These are phyloP conservation scores for Galerucella pusilla DNA, from an alignment of 2,888 invertebrate genomes.

Conservation along the genomic window DNA sequence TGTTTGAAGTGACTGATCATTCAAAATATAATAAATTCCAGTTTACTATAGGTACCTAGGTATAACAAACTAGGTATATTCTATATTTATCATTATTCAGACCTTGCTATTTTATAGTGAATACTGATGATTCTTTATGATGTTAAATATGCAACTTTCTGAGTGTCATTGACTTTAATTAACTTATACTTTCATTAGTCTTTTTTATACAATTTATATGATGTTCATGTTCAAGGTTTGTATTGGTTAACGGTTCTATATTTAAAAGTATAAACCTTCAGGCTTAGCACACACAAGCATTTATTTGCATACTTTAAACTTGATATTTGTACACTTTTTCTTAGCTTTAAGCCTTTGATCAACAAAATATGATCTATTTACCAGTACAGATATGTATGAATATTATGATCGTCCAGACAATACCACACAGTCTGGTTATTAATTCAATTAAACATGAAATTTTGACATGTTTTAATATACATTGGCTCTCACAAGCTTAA, in stretches of 20 bases:
- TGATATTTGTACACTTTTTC: neutral
- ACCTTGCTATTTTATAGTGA: neutral
- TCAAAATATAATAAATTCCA: constrained; percentile 5
- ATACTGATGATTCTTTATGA: neutral
- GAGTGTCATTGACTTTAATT: constrained; percentile 6
- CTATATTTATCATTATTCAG: neutral
- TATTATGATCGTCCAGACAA: neutral
- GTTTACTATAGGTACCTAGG: neutral
- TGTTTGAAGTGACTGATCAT: neutral
- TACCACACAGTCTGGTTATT: neutral
- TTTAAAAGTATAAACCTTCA: constrained; percentile 5
- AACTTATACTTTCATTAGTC: neutral
- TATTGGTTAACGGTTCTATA: neutral
- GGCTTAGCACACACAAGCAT: neutral
- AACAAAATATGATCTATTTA: constrained; percentile 1
- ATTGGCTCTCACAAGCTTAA: too few species aligned
- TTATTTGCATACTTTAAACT: neutral
- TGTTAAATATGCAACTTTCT: neutral
- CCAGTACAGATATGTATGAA: neutral
- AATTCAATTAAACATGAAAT: neutral
- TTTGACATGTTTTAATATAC: neutral
- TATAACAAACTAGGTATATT: neutral
- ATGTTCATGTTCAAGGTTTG: constrained; percentile 5
- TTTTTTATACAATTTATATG: neutral
- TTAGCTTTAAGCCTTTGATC: neutral